Evolutionary conservation across 2,113 vertebrate species (phyloP).

Genomic region (Melospiza melodia): DNA sequence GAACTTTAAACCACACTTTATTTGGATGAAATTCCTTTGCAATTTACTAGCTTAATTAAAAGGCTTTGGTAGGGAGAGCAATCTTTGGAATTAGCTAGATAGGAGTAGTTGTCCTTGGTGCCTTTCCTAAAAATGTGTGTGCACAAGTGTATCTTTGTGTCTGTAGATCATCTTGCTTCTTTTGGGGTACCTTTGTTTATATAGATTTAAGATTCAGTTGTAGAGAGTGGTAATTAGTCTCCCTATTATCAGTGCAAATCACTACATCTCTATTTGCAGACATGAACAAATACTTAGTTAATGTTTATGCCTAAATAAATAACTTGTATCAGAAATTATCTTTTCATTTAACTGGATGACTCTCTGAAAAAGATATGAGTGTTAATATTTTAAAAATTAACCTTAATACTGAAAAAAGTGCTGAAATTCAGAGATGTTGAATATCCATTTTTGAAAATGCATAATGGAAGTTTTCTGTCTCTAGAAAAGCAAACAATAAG

Average conservation of each 20-base stretch:
- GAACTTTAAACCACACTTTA: background rate
- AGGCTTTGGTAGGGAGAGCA: background rate
- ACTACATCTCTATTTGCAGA: background rate
- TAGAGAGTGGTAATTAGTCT: background rate
- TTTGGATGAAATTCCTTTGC: background rate
- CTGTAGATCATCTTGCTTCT: background rate
- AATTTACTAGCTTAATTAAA: background rate
- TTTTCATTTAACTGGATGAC: background rate
- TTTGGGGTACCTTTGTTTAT: background rate
- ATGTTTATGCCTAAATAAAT: background rate
- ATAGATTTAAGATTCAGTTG: background rate
- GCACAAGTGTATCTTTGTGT: background rate
- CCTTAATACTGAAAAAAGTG: background rate
- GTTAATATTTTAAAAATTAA: background rate
- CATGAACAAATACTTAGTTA: background rate
- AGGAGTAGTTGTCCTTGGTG: background rate
- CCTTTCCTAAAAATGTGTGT: background rate
- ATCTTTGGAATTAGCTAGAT: background rate
- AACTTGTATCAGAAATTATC: background rate
- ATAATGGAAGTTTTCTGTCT: background rate
- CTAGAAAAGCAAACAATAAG: background rate
- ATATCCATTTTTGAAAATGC: background rate
- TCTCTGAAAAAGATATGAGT: background rate
- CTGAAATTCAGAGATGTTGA: background rate
- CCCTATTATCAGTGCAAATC: background rate